A percentile compares a stretch with the other conserved stretches of the same genome.
These are phyloP conservation scores for Amblyopsis hoosieri DNA, from an alignment of 2,797 vertebrate genomes.

Conservation along the genomic window DNA sequence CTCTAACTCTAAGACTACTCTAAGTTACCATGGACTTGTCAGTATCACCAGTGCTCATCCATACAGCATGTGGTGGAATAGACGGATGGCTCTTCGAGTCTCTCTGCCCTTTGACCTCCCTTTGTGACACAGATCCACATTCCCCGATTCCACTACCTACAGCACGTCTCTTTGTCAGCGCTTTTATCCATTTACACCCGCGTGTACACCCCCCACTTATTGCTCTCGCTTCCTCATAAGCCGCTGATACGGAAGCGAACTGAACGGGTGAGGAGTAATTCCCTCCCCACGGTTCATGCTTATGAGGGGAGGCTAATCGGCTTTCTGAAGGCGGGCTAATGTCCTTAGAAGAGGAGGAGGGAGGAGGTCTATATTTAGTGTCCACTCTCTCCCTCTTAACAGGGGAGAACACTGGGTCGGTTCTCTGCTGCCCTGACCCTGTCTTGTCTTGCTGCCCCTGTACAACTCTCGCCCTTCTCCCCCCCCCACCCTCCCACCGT, in stretches of 20 bases:
- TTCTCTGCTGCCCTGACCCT: slow-evolving; percentile 40
- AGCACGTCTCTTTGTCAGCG: slow-evolving; percentile 19
- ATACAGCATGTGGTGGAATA: no score
- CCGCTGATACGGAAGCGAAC: slow-evolving; percentile 68
- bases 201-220: slow-evolving; percentile 42
- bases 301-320: slow-evolving; percentile 75
- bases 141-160: slow-evolving; percentile 15
- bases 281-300: slow-evolving; percentile 17
- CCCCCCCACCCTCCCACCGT: slow-evolving; percentile 3
- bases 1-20: no score
- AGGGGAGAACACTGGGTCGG: slow-evolving; percentile 60
- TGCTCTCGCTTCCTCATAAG: slow-evolving; percentile 55
- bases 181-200: slow-evolving; percentile 46
- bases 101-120: no score
- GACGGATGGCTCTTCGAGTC: no score
- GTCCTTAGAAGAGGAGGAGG: slow-evolving; percentile 70
- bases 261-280: slow-evolving; percentile 21
- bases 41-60: no score
- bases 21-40: no score
- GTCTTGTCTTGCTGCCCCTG: background rate
- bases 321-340: slow-evolving; percentile 79
- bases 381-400: slow-evolving; percentile 71
- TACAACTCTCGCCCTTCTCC: no score
- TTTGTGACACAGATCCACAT: slow-evolving; percentile 12
- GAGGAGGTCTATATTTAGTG: slow-evolving; percentile 73